phyloP scores from a whole-genome alignment of 2,888 invertebrate species.

The Drosophila quinaria region DNA sequence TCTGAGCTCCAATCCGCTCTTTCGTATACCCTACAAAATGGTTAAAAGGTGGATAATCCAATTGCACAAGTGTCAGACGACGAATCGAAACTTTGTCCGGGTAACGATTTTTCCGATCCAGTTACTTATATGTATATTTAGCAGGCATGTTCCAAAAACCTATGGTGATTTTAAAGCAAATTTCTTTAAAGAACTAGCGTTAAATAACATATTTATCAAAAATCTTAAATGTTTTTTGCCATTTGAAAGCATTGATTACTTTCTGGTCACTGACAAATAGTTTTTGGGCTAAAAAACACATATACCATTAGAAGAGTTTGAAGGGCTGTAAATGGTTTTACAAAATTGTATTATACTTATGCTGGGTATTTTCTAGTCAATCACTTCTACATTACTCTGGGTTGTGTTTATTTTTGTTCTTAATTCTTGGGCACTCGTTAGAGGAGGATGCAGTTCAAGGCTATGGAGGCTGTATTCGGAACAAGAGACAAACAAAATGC shows the following conservation, averaged over 20 bases:
- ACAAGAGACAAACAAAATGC: slow-evolving; percentile 21
- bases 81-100: background rate
- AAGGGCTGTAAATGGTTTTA: background rate
- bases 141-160: too few relatives aligned
- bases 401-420: background rate
- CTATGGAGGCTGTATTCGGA: slow-evolving; percentile 10
- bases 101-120: background rate
- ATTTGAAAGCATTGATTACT: too few relatives aligned
- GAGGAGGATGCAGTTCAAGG: slow-evolving; percentile 32
- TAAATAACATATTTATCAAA: too few relatives aligned
- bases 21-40: slow-evolving; percentile 22
- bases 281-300: too few relatives aligned
- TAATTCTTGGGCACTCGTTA: slow-evolving; percentile 39
- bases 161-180: too few relatives aligned
- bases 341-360: background rate
- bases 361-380: slow-evolving; percentile 8
- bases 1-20: slow-evolving; percentile 5
- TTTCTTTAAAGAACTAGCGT: too few relatives aligned
- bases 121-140: background rate
- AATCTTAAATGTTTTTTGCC: too few relatives aligned
- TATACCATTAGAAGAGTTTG: too few relatives aligned
- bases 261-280: too few relatives aligned
- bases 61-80: background rate
- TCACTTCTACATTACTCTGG: background rate
- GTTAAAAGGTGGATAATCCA: slow-evolving; percentile 3